Evolutionary conservation across 2,888 invertebrate species (phyloP).

Genomic region (Brachylomia viminalis): DNA sequence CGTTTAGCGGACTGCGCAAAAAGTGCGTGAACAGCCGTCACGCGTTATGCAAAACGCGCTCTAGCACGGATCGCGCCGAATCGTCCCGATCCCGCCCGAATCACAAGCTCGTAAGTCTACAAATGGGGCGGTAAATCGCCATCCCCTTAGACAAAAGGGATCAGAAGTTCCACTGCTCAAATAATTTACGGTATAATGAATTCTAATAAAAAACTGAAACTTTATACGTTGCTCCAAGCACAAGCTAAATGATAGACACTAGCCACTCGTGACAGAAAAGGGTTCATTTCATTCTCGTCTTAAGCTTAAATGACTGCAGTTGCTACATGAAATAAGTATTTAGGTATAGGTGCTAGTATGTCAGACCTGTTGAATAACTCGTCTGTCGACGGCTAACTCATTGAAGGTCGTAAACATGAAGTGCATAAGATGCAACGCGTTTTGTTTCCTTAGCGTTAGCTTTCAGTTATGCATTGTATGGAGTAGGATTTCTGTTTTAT

Average conservation of each 20-base stretch:
- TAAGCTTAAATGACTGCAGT: neutral
- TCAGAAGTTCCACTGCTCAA: conserved; percentile 26
- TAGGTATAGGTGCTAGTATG: neutral
- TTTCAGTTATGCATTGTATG: neutral
- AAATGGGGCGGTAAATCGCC: conserved; percentile 50
- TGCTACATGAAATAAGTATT: neutral
- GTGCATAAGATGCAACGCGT: neutral
- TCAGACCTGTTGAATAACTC: neutral
- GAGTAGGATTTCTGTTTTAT: conserved; percentile 9
- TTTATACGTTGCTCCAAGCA: neutral
- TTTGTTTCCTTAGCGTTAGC: neutral
- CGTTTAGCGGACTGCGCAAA: conserved; percentile 55
- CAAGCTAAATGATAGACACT: neutral
- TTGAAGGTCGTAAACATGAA: neutral
- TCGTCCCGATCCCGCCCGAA: conserved; percentile 40
- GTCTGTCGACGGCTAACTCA: neutral
- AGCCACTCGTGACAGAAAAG: neutral
- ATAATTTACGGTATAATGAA: neutral
- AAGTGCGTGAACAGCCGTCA: conserved; percentile 46
- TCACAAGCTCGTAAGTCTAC: conserved; percentile 50
- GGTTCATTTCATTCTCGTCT: neutral
- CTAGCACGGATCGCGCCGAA: conserved; percentile 30
- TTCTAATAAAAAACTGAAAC: neutral
- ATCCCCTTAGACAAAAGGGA: neutral
- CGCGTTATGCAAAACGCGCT: conserved; percentile 59